phyloP scores from a whole-genome alignment of 2,888 invertebrate genomes.

The Plebejus argus region DNA sequence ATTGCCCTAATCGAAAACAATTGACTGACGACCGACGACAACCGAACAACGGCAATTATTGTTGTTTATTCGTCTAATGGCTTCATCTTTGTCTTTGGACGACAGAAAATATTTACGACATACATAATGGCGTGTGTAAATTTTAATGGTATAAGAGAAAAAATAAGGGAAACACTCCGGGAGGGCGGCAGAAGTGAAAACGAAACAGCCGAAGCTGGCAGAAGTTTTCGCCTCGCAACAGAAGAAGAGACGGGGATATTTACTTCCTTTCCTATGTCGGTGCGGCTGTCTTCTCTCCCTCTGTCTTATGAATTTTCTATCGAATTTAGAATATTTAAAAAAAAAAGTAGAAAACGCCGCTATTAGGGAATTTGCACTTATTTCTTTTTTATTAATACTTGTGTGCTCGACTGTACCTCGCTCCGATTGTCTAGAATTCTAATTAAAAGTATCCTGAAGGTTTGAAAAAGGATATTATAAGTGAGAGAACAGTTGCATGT shows the following conservation, averaged over 20 bases:
- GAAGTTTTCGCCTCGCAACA: too few relatives aligned
- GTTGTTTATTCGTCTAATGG: slow-evolving; percentile 19
- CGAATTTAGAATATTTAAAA: neutral
- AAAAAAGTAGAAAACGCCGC: too few relatives aligned
- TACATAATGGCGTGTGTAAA: neutral
- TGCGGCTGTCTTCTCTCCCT: neutral
- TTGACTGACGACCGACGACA: slow-evolving; percentile 26
- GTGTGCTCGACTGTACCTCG: neutral
- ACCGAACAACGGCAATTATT: slow-evolving; percentile 14
- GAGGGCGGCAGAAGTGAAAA: too few relatives aligned
- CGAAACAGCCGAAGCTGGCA: neutral
- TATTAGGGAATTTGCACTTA: too few relatives aligned
- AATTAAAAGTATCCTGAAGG: slow-evolving; percentile 19
- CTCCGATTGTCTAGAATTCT: slow-evolving; percentile 14
- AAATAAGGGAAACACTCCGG: neutral
- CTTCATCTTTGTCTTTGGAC: slow-evolving; percentile 8
- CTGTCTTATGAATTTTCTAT: neutral
- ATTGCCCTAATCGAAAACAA: slow-evolving; percentile 32
- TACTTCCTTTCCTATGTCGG: too few relatives aligned
- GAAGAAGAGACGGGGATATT: too few relatives aligned
- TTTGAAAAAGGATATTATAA: slow-evolving; percentile 12
- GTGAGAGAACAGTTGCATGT: slow-evolving; percentile 9
- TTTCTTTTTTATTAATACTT: neutral
- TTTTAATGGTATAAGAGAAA: neutral
- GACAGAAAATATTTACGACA: slow-evolving; percentile 12